phyloP scores from a whole-genome alignment of 2,797 vertebrate genomes.

The Oreochromis grahami region DNA sequence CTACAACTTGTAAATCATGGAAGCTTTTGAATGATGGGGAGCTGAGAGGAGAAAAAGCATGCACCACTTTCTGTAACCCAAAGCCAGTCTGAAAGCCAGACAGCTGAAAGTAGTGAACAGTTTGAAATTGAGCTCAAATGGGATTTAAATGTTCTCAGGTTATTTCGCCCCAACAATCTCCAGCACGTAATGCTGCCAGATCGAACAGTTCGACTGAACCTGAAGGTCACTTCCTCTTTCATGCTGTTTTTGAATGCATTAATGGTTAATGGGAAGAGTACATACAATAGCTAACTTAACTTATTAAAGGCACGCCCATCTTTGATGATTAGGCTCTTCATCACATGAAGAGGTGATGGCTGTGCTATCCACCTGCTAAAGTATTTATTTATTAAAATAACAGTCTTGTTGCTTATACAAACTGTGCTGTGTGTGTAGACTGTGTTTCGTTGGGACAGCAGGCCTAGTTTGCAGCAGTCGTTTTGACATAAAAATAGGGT shows the following conservation, averaged over 20 bases:
- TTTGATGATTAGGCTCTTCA: not conserved
- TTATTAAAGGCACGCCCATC: not conserved
- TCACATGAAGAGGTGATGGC: not conserved
- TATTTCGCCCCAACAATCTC: not conserved
- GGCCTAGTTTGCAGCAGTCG: not conserved
- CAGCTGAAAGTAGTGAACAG: not conserved
- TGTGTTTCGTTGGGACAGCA: not conserved
- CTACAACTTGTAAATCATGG: not conserved
- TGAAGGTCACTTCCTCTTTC: not conserved
- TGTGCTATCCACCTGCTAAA: not conserved
- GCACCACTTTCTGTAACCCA: not conserved
- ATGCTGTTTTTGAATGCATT: not conserved
- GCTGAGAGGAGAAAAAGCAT: not conserved
- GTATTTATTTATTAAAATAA: not conserved
- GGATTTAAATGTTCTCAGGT: not conserved
- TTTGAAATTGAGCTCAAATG: not conserved
- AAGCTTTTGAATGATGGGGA: not conserved
- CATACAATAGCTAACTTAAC: not conserved
- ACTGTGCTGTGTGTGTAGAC: not conserved
- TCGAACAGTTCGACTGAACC: not conserved
- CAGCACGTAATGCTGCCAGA: not conserved
- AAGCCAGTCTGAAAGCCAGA: not conserved
- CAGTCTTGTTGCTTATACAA: not conserved
- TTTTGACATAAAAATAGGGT: not conserved
- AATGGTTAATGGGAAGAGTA: not conserved